These are phyloP conservation scores for Esox masquinongy DNA, from an alignment of 2,797 vertebrate genomes.

Conservation along the genomic window DNA sequence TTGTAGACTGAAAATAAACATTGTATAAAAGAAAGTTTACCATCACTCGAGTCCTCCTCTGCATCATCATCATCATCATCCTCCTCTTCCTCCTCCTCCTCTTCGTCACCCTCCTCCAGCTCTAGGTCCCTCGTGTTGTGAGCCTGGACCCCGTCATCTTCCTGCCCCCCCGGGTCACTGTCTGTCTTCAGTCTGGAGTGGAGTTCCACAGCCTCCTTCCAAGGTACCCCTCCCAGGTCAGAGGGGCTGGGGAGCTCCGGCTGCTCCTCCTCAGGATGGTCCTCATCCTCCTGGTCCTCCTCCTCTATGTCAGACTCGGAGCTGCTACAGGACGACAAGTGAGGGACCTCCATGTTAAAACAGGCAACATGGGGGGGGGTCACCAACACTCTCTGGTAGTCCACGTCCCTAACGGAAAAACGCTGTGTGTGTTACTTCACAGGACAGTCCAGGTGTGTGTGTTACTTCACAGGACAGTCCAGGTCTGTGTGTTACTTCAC, in stretches of 20 bases:
- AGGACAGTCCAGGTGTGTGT: neutral
- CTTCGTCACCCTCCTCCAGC: slow-evolving; percentile 72
- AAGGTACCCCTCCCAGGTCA: slow-evolving; percentile 91
- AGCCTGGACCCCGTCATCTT: slow-evolving; percentile 65
- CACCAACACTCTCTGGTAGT: neutral
- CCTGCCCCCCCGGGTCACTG: slow-evolving; percentile 36
- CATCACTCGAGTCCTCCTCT: slow-evolving; percentile 87
- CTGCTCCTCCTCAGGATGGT: slow-evolving; percentile 75
- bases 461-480: too few species aligned
- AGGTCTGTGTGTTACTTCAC: slow-evolving; percentile 82
- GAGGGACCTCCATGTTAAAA: neutral
- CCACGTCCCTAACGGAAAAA: neutral
- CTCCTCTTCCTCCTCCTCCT: slow-evolving; percentile 71
- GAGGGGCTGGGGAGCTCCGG: slow-evolving; percentile 74
- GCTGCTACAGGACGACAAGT: slow-evolving; percentile 75
- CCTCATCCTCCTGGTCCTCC: slow-evolving; percentile 67
- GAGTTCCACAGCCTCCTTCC: slow-evolving; percentile 93
- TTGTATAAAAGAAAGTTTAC: slow-evolving; percentile 63
- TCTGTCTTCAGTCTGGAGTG: slow-evolving; percentile 86
- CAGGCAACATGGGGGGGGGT: neutral
- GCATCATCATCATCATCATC: slow-evolving; percentile 64
- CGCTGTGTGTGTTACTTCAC: neutral
- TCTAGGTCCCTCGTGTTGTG: slow-evolving; percentile 63
- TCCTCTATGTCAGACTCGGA: slow-evolving; percentile 92
- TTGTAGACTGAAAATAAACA: neutral